These are phyloP conservation scores for Andricus quercusramuli DNA, from an alignment of 2,888 invertebrate genomes.

Conservation along the genomic window DNA sequence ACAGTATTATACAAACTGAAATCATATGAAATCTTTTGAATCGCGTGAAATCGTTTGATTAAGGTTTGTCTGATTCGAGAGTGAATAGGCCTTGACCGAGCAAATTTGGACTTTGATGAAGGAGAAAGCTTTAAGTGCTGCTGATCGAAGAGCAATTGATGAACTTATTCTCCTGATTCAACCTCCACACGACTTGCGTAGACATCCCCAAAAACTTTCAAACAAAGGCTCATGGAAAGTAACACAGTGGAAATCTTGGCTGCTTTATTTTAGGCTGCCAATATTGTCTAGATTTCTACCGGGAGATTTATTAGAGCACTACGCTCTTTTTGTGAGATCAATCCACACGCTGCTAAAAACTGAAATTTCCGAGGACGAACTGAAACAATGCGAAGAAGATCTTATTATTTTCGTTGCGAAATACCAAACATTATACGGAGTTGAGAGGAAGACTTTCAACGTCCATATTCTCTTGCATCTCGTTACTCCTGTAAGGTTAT, in stretches of 20 bases:
- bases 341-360: conserved; percentile 40
- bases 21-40: too few species aligned
- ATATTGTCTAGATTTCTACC: conserved; percentile 34
- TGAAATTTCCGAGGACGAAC: conserved; percentile 47
- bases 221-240: conserved; percentile 2
- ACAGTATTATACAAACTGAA: too few species aligned
- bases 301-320: conserved; percentile 13
- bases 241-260: too few species aligned
- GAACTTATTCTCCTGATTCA: conserved; percentile 17
- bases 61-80: too few species aligned
- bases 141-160: conserved; percentile 21
- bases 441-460: conserved; percentile 54
- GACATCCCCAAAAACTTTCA: conserved; percentile 13
- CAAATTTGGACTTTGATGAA: conserved; percentile 38
- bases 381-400: conserved; percentile 49
- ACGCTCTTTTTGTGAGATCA: conserved; percentile 38
- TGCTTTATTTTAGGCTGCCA: conserved; percentile 15
- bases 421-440: conserved; percentile 49
- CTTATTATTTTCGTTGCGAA: conserved; percentile 48
- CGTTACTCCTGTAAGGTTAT: conserved; percentile 49
- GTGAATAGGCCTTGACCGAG: not conserved
- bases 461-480: conserved; percentile 53
- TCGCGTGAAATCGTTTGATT: too few species aligned
- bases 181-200: conserved; percentile 30
- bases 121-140: conserved; percentile 3